Evolutionary conservation across 2,888 invertebrate species (phyloP).

Genomic region (Trimorus sp.): DNA sequence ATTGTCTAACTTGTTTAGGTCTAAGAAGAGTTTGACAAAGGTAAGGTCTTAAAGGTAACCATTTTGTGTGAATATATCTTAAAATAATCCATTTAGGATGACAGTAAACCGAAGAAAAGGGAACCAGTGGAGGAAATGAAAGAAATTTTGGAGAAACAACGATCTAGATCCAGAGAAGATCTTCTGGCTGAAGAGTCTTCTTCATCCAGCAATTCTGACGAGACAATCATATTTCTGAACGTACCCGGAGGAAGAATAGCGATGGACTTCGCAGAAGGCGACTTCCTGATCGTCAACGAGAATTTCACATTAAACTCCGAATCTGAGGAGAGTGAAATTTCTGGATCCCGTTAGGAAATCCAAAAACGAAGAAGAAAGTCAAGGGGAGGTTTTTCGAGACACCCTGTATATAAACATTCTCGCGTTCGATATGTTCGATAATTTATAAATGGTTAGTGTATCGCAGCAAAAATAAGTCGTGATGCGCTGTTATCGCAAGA

Average conservation of each 20-base stretch:
- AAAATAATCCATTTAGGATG: too few species aligned
- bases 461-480: conserved; percentile 34
- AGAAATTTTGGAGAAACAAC: too few species aligned
- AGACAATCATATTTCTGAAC: conserved; percentile 34
- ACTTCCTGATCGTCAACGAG: conserved; percentile 39
- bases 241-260: too few species aligned
- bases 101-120: too few species aligned
- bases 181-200: too few species aligned
- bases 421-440: conserved; percentile 32
- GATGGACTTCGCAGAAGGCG: not conserved
- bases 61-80: too few species aligned
- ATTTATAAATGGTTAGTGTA: conserved; percentile 43
- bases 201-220: not conserved
- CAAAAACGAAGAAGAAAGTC: not conserved
- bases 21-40: too few species aligned
- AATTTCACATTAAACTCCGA: conserved; percentile 27
- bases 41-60: too few species aligned
- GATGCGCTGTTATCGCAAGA: conserved; percentile 29
- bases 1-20: too few species aligned
- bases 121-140: too few species aligned
- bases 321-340: conserved; percentile 15
- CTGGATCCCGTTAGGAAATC: not conserved
- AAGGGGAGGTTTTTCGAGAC: not conserved
- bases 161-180: too few species aligned
- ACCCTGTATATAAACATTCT: conserved; percentile 29